These are phyloP conservation scores for Corydoras maculifer DNA, from an alignment of 2,113 vertebrate species.

Conservation along the genomic window DNA sequence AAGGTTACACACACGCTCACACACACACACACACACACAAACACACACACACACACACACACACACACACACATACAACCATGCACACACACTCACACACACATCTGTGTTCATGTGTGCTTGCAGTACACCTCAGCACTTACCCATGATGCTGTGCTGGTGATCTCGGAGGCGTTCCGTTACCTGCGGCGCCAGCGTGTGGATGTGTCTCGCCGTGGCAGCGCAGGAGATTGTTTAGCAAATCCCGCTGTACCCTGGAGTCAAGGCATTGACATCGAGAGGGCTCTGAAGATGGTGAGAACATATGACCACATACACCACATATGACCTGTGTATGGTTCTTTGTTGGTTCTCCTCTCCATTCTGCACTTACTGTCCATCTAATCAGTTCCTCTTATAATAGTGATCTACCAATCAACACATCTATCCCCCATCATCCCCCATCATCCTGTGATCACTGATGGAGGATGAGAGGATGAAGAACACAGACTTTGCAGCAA, in stretches of 20 bases:
- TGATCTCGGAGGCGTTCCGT: conserved; percentile 91
- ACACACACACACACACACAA: no score
- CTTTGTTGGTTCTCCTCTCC: background rate
- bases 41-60: no score
- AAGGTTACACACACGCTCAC: conserved; percentile 44
- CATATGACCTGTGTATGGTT: conserved; percentile 26
- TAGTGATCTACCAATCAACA: no score
- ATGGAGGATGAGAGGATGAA: no score
- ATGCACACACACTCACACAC: conserved; percentile 9
- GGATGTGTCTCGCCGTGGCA: conserved; percentile 90
- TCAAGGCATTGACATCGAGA: no score
- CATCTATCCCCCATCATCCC: no score
- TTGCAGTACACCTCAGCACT: conserved; percentile 90
- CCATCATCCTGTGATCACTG: no score
- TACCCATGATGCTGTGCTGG: conserved; percentile 90
- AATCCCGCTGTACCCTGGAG: no score
- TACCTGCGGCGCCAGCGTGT: conserved; percentile 90
- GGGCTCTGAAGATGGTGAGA: conserved; percentile 89
- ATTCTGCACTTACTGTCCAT: background rate
- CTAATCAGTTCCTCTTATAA: no score
- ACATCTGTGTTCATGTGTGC: conserved; percentile 23
- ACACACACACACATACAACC: background rate
- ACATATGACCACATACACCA: no score
- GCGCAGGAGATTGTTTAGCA: conserved; percentile 77
- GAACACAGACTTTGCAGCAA: no score